These are phyloP conservation scores for Tinea pellionella DNA, from an alignment of 2,888 invertebrate genomes.

Conservation along the genomic window DNA sequence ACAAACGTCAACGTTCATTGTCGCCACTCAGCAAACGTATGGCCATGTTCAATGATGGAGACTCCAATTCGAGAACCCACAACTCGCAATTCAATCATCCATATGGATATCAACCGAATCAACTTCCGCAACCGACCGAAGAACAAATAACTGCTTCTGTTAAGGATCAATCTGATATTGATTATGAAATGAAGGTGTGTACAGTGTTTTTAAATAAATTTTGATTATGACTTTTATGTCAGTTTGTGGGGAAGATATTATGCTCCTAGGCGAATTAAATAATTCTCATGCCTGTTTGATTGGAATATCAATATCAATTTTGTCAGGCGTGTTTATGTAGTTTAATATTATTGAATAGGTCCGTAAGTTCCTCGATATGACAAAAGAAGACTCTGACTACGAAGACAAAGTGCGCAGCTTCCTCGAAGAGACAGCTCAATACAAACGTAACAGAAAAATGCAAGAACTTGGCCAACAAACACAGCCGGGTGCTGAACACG, in stretches of 20 bases:
- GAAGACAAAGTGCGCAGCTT: constrained; percentile 89
- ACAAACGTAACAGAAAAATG: constrained; percentile 77
- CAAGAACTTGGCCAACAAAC: constrained; percentile 73
- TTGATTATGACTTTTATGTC: too few species aligned
- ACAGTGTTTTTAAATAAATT: too few species aligned
- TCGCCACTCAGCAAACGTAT: constrained; percentile 87
- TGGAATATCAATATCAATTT: too few species aligned
- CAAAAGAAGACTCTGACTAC: constrained; percentile 86
- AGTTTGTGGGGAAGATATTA: too few species aligned
- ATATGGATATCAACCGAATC: constrained; percentile 70
- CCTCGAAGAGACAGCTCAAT: constrained; percentile 84
- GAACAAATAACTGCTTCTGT: constrained; percentile 42
- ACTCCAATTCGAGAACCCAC: constrained; percentile 53
- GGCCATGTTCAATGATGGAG: constrained; percentile 75
- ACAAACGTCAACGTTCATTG: constrained; percentile 76
- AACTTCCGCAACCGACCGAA: constrained; percentile 43
- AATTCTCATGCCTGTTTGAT: too few species aligned
- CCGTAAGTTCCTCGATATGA: constrained; percentile 79
- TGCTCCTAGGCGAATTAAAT: too few species aligned
- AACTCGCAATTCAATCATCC: constrained; percentile 79
- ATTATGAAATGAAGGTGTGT: constrained; percentile 73
- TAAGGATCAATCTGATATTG: constrained; percentile 62
- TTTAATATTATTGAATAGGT: constrained; percentile 50
- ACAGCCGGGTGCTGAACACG: constrained; percentile 54
- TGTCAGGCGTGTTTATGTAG: too few species aligned